Conservation (phyloP, 2,113 vertebrate species). For the Hippopotamus amphibius region DNA sequence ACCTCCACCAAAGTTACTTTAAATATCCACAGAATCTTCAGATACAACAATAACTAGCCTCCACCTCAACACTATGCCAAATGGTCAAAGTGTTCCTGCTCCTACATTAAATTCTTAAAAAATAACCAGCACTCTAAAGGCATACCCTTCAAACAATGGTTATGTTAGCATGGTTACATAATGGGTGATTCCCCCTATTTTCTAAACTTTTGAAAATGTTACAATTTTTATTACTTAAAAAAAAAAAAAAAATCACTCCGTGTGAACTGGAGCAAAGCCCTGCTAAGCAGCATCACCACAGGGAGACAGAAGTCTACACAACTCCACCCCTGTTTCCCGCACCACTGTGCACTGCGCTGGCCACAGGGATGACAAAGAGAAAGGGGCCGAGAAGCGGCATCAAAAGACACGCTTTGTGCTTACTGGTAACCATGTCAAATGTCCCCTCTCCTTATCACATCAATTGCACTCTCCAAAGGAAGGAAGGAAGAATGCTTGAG, state of each 20-base stretch:
- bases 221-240: slow-evolving; percentile 35
- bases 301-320: slow-evolving; percentile 42
- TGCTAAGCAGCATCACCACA: not conserved
- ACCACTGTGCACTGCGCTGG: slow-evolving; percentile 26
- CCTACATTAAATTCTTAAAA: slow-evolving; percentile 15
- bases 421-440: slow-evolving; percentile 50
- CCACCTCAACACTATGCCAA: not conserved
- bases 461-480: slow-evolving; percentile 11
- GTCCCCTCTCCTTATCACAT: slow-evolving; percentile 23
- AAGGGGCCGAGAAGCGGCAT: slow-evolving; percentile 35
- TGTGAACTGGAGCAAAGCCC: slow-evolving; percentile 45
- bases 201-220: slow-evolving; percentile 32
- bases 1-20: not conserved
- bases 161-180: not conserved
- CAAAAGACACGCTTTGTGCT: slow-evolving; percentile 38
- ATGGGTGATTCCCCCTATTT: not conserved
- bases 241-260: not conserved
- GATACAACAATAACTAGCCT: not conserved
- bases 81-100: not conserved
- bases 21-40: not conserved
- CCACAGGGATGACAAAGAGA: slow-evolving; percentile 10
- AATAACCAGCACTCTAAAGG: not conserved
- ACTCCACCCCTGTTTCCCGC: slow-evolving; percentile 12
- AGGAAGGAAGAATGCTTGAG: slow-evolving; percentile 43
- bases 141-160: not conserved